Percentiles rank a stretch among this genome's conserved stretches.
Conservation (phyloP, 1,140 invertebrate genomes). For the Drosophila pseudoobscura region DNA sequence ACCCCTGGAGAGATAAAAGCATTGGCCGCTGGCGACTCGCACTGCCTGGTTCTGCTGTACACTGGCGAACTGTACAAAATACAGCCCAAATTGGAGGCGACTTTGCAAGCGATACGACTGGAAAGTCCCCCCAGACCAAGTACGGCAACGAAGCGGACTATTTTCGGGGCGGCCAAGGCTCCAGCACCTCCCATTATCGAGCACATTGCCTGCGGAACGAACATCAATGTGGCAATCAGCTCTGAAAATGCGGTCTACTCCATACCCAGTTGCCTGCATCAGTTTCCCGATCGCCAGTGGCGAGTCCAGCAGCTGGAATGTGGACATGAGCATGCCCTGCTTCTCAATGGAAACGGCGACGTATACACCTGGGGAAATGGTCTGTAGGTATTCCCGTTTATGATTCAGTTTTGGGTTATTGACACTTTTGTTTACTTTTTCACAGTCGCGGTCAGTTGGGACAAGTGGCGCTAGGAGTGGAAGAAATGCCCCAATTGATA, state of each 20-base stretch:
- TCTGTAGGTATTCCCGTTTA: constrained; percentile 85
- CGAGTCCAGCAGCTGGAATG: constrained; percentile 87
- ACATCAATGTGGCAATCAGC: constrained; percentile 84
- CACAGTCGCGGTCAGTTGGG: constrained; percentile 93
- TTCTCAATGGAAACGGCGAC: constrained; percentile 88
- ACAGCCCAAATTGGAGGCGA: constrained; percentile 22
- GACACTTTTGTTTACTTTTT: constrained; percentile 23
- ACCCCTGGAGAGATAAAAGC: constrained; percentile 38
- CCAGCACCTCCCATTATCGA: constrained; percentile 47
- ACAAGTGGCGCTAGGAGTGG: constrained; percentile 87
- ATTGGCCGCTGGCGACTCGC: constrained; percentile 53
- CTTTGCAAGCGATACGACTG: constrained; percentile 50
- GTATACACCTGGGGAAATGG: constrained; percentile 92
- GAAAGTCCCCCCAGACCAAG: constrained; percentile 30
- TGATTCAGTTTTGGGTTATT: background rate
- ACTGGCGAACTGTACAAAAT: constrained; percentile 67
- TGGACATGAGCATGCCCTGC: constrained; percentile 91
- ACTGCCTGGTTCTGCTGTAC: constrained; percentile 66
- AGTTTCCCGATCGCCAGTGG: constrained; percentile 82
- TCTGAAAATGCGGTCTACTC: constrained; percentile 85
- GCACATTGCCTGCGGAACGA: constrained; percentile 83
- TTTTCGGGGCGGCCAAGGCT: constrained; percentile 56
- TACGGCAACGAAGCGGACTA: constrained; percentile 50
- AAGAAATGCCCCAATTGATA: constrained; percentile 86
- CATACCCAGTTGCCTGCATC: constrained; percentile 85